phyloP scores from a whole-genome alignment of 2,113 vertebrate genomes.

The Maylandia zebra region DNA sequence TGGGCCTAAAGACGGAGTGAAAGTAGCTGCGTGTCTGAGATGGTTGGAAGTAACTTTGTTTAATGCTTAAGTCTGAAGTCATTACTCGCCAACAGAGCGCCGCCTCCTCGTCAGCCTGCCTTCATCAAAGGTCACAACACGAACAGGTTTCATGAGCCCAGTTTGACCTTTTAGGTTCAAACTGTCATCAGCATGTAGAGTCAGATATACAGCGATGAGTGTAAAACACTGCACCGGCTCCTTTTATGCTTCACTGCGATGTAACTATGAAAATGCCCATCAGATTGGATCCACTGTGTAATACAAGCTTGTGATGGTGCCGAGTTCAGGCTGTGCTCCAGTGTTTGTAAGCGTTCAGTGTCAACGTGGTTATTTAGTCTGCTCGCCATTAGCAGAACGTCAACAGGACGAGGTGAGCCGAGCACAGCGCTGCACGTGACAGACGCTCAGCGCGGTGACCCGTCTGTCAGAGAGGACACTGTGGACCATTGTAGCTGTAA shows the following conservation, averaged over 20 bases:
- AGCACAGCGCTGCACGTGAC: rapidly evolving
- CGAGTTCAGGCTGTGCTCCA: not conserved
- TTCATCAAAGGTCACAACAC: not conserved
- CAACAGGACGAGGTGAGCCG: rapidly evolving
- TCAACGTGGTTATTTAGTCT: not conserved
- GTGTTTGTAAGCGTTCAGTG: not conserved
- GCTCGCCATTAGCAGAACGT: not conserved
- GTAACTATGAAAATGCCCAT: rapidly evolving
- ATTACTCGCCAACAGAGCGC: not conserved
- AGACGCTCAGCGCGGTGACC: not conserved
- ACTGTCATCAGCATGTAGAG: not conserved
- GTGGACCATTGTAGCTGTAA: not conserved
- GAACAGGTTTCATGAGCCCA: not conserved
- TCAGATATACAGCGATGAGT: rapidly evolving
- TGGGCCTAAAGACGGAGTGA: not conserved
- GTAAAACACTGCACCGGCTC: not conserved
- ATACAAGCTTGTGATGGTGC: not conserved
- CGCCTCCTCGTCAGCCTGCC: not conserved
- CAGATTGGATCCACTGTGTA: not conserved
- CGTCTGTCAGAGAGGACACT: not conserved
- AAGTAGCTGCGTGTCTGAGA: not conserved
- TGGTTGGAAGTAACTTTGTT: not conserved
- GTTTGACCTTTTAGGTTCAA: rapidly evolving
- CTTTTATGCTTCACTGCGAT: rapidly evolving
- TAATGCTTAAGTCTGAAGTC: not conserved